A percentile compares a stretch with the other conserved stretches of the same genome.
Evolutionary conservation across 2,888 invertebrate species (phyloP).

Genomic region (Chrysolina oricalcia): DNA sequence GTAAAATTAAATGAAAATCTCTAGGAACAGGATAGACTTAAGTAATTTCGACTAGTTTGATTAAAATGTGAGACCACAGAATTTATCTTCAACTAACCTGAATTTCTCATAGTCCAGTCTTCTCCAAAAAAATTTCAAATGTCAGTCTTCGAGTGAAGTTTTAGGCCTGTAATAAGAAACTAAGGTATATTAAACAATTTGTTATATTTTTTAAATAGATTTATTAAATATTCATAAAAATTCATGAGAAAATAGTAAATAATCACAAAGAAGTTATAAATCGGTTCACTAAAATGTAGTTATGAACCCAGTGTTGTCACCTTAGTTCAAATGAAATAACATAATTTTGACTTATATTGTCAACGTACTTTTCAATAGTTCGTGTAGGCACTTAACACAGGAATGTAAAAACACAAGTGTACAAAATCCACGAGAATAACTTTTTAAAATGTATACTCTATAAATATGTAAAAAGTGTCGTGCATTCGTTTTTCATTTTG

Average conservation of each 20-base stretch:
- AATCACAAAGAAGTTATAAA: slow-evolving; percentile 62
- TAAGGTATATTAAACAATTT: slow-evolving; percentile 69
- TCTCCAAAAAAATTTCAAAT: slow-evolving; percentile 72
- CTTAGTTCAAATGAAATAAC: slow-evolving; percentile 57
- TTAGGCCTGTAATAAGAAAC: slow-evolving; percentile 71
- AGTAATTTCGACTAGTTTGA: slow-evolving; percentile 48
- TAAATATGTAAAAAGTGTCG: slow-evolving; percentile 13
- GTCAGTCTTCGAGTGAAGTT: slow-evolving; percentile 71
- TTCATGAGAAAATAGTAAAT: slow-evolving; percentile 64
- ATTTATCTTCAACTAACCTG: slow-evolving; percentile 72
- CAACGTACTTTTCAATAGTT: slow-evolving; percentile 55
- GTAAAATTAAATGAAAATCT: slow-evolving; percentile 22
- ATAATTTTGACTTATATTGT: slow-evolving; percentile 60
- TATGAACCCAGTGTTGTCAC: slow-evolving; percentile 64
- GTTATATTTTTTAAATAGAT: slow-evolving; percentile 64
- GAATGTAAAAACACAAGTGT: slow-evolving; percentile 59
- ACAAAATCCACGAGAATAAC: slow-evolving; percentile 33
- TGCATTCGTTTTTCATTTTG: slow-evolving; percentile 1
- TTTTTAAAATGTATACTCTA: slow-evolving; percentile 10
- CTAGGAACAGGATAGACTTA: slow-evolving; percentile 31
- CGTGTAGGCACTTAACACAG: slow-evolving; percentile 65
- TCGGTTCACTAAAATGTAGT: slow-evolving; percentile 58
- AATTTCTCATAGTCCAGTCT: slow-evolving; percentile 71
- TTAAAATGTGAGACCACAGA: slow-evolving; percentile 71
- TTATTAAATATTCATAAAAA: slow-evolving; percentile 66